These are phyloP conservation scores for Tetramorium parvispinum DNA, from an alignment of 1,140 invertebrate genomes.

Conservation along the genomic window DNA sequence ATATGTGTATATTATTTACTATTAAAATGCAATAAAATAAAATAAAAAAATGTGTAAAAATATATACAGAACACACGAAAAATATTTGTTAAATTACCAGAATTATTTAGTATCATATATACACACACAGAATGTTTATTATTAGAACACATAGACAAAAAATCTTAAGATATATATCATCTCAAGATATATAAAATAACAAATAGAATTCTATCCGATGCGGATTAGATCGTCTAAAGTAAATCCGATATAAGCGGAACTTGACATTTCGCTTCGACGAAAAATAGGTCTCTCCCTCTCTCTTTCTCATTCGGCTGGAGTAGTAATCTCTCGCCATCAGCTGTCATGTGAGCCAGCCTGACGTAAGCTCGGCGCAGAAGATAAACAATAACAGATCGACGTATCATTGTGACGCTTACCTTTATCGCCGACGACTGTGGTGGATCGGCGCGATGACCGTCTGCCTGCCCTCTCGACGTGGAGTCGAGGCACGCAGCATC, in stretches of 20 bases:
- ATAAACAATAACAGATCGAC: conserved; percentile 11
- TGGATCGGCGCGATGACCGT: conserved; percentile 12
- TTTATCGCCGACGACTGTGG: background rate
- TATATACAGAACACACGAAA: background rate
- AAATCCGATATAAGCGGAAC: background rate
- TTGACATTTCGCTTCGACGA: background rate
- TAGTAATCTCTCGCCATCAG: conserved; percentile 1
- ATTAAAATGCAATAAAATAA: background rate
- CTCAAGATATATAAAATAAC: background rate
- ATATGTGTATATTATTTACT: background rate
- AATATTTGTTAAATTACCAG: background rate
- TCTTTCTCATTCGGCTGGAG: background rate
- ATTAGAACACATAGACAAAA: background rate
- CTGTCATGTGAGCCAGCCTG: conserved; percentile 34
- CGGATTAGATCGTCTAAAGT: background rate
- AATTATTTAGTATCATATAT: background rate
- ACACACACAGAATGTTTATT: background rate
- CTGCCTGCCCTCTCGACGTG: background rate
- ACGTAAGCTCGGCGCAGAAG: conserved; percentile 17
- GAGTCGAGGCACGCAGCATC: conserved; percentile 11
- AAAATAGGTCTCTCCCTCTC: background rate
- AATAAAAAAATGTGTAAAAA: background rate
- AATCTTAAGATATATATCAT: background rate
- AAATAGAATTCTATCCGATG: background rate
- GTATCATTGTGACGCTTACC: conserved; percentile 3